Evolutionary conservation across 2,797 vertebrate species (phyloP), one percentile per base, ranked within the genome.

Genomic region (Peromyscus aztecus): DNA sequence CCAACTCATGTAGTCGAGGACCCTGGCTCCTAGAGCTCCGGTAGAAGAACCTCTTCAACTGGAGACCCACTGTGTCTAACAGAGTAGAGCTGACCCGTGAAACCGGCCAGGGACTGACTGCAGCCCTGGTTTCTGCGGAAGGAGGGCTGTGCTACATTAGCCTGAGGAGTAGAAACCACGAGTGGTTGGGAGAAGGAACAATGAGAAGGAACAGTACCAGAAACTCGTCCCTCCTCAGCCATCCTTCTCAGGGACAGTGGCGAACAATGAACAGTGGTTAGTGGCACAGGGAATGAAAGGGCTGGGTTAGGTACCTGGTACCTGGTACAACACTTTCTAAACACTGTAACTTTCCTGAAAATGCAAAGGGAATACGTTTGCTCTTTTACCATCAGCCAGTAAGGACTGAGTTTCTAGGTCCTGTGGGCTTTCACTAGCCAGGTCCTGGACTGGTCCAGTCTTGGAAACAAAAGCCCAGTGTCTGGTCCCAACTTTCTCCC

Each of bases 401-500:
- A 89, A 59, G 78, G 87, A 91, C 34, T 63, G 43, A 55, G 40
- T 84, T 49, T 95, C 95, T 98, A 98, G 31, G 97, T 97, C 83
- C 96, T 91, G 8, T 97, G 97, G 40, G 95, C 96, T 95, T 98
- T 98, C 52, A 95, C 87, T 75, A 95, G n/a, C 95, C 96, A 81
- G 52, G 94, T 57, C 89, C 95, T 96, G 69, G 97, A 97, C 40
- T 95, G 97, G 67, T 98, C 97, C 73, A 98, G 94, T 80, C 97
- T 97, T 85, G 98, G 97, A 92, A 99, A 99, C 55, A 99, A 98
- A 80, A 99, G 49, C 0, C 99, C 99, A 0, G 98, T 98, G 96
- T 99, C 99, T 0, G 98, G 97, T 24, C 99, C 99, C 0, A 99
- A 98, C 4, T 81, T 95, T 92, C 99, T 99, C 24, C 99, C 99